phyloP scores from a whole-genome alignment of 2,888 invertebrate genomes.

The Dysmachus trigonus region DNA sequence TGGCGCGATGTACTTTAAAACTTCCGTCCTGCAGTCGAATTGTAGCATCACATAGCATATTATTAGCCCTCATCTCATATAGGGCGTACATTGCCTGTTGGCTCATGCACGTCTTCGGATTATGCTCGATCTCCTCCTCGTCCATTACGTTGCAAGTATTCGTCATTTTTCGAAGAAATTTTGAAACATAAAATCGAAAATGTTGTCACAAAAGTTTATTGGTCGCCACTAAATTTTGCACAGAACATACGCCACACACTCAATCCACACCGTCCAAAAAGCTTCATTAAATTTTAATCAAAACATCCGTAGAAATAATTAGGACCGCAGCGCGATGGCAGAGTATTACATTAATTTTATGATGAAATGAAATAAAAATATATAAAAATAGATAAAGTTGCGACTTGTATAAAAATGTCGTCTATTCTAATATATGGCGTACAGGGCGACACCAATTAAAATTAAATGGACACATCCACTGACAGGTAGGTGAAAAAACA shows the following conservation, averaged over 20 bases:
- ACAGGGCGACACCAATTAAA: conserved; percentile 44
- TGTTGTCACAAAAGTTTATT: not conserved
- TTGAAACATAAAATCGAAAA: not conserved
- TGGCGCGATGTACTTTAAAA: conserved; percentile 86
- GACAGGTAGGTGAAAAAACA: conserved; percentile 40
- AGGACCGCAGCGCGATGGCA: not conserved
- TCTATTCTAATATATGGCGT: conserved; percentile 43
- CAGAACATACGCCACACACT: conserved; percentile 8
- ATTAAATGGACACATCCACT: conserved; percentile 33
- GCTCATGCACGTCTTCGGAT: conserved; percentile 71
- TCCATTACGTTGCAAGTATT: conserved; percentile 16
- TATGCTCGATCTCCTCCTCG: conserved; percentile 53
- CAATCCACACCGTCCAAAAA: not conserved
- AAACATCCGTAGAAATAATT: not conserved
- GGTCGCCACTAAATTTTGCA: not conserved
- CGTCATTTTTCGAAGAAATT: not conserved
- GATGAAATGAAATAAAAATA: not conserved
- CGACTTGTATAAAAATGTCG: conserved; percentile 25
- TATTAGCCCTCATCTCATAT: conserved; percentile 82
- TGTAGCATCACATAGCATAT: conserved; percentile 87
- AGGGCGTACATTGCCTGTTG: conserved; percentile 85
- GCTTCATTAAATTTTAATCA: conserved; percentile 26
- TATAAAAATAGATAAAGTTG: conserved; percentile 4
- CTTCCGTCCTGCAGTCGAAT: conserved; percentile 83
- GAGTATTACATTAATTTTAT: conserved; percentile 44